These are phyloP conservation scores for Autographa gamma DNA, from an alignment of 2,888 invertebrate species.

Conservation along the genomic window DNA sequence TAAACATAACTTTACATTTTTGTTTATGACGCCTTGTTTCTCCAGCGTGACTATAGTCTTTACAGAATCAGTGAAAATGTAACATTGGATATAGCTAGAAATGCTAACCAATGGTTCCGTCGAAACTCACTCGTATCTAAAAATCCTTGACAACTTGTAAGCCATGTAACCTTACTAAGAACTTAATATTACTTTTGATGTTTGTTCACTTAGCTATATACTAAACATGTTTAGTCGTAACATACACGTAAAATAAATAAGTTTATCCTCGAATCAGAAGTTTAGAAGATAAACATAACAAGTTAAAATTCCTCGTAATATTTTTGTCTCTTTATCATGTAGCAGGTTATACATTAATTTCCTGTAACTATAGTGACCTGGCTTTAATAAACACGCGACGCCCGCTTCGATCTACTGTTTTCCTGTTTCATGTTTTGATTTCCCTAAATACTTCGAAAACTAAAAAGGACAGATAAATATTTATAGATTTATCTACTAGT, in stretches of 20 bases:
- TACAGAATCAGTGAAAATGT: no score
- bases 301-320: conserved; percentile 2
- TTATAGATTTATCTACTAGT: neutral
- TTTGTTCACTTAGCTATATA: neutral
- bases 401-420: neutral
- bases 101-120: no score
- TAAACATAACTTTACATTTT: no score
- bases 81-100: no score
- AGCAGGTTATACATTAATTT: neutral
- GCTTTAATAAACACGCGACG: neutral
- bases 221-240: neutral
- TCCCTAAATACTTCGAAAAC: neutral
- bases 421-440: conserved; percentile 5
- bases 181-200: no score
- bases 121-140: no score
- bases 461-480: neutral
- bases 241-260: neutral
- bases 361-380: neutral
- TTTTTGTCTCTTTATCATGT: neutral
- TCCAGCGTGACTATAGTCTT: no score
- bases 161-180: no score
- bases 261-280: neutral
- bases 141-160: no score
- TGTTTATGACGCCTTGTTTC: no score
- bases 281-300: neutral